Evolutionary conservation across 2,113 vertebrate genomes (phyloP).

Genomic region (Peromyscus leucopus): DNA sequence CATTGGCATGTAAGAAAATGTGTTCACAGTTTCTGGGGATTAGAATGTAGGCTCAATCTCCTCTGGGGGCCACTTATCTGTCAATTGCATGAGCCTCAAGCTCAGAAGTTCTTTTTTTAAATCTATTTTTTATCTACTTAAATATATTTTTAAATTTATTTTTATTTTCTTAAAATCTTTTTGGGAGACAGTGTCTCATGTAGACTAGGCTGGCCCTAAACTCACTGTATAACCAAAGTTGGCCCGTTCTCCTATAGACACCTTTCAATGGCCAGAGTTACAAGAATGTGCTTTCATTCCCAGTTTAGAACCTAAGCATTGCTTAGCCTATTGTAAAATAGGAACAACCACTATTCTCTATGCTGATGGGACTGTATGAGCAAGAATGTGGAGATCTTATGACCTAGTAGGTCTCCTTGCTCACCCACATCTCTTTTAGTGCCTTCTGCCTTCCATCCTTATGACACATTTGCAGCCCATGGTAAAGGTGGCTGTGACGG

Average conservation of each 20-base stretch:
- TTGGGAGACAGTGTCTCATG: neutral
- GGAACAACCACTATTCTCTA: neutral
- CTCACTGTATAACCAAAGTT: neutral
- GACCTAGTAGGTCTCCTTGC: rapidly evolving
- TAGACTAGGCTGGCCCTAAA: neutral
- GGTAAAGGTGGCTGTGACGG: rapidly evolving
- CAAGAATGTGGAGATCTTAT: neutral
- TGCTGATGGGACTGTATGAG: rapidly evolving
- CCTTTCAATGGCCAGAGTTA: neutral
- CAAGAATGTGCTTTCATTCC: no score
- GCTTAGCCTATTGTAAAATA: neutral
- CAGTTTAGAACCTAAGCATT: neutral
- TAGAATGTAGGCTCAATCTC: neutral
- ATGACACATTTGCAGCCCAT: neutral
- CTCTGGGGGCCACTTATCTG: neutral
- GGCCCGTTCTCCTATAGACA: neutral
- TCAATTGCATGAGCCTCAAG: neutral
- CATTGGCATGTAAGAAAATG: neutral
- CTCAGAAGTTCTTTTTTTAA: neutral
- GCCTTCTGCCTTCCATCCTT: neutral
- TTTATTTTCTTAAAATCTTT: neutral
- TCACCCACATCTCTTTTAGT: neutral
- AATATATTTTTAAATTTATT: neutral
- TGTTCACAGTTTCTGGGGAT: neutral
- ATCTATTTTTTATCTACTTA: no score